phyloP scores from a whole-genome alignment of 2,888 invertebrate species.

The Sarcophaga subvicina region DNA sequence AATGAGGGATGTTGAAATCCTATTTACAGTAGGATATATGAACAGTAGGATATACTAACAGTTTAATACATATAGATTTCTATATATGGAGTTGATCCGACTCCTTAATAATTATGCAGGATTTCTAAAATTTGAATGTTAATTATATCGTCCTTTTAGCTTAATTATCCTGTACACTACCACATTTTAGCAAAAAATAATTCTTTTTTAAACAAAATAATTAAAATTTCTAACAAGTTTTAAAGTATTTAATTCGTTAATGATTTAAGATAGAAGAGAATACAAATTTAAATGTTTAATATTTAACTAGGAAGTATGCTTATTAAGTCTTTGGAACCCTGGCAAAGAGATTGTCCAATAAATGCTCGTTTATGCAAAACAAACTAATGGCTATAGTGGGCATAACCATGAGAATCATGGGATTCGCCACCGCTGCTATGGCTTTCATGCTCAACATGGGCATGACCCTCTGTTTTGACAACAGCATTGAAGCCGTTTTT shows the following conservation, averaged over 20 bases:
- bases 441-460: slow-evolving; percentile 40
- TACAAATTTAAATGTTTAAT: background rate
- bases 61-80: no score
- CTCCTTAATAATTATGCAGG: no score
- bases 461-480: slow-evolving; percentile 56
- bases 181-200: no score
- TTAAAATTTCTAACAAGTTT: no score
- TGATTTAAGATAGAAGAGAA: background rate
- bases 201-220: no score
- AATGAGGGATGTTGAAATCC: no score
- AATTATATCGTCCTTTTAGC: no score
- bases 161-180: no score
- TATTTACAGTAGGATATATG: no score
- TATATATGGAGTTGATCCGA: no score
- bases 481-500: slow-evolving; percentile 58
- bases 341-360: slow-evolving; percentile 9
- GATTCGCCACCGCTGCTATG: background rate
- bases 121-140: no score
- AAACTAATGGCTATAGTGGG: slow-evolving; percentile 46
- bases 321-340: slow-evolving; percentile 47
- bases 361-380: slow-evolving; percentile 1
- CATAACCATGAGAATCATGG: slow-evolving; percentile 27
- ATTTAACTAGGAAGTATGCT: slow-evolving; percentile 5
- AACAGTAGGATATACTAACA: no score
- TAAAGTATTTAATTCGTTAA: background rate